phyloP scores from a whole-genome alignment of 2,797 vertebrate species.

The Agapornis canus region DNA sequence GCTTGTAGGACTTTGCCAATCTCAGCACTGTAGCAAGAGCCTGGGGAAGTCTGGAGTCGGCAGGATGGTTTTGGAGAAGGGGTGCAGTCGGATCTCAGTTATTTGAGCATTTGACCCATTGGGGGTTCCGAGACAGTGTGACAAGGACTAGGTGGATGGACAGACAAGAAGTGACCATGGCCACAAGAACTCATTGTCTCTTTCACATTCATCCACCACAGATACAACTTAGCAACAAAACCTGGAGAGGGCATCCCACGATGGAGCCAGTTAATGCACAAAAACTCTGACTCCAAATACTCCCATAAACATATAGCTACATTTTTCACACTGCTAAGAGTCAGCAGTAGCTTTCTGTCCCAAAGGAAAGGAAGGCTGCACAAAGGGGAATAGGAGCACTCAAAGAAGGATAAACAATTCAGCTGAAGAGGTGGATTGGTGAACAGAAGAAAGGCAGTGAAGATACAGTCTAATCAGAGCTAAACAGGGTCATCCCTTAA shows the following conservation, averaged over 20 bases:
- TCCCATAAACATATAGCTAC: not conserved
- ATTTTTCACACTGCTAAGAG: not conserved
- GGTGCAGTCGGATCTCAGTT: not conserved
- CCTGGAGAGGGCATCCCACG: not conserved
- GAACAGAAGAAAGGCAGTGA: not conserved
- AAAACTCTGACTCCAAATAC: not conserved
- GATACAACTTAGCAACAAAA: not conserved
- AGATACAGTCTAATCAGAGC: not conserved
- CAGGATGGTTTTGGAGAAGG: not conserved
- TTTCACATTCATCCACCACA: not conserved
- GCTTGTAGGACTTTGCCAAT: not conserved
- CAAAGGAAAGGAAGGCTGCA: not conserved
- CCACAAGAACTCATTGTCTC: not conserved
- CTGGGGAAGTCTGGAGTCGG: not conserved
- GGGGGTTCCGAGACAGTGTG: fast-evolving
- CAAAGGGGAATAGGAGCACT: not conserved
- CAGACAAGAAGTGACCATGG: not conserved
- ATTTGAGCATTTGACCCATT: not conserved
- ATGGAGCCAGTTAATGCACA: not conserved
- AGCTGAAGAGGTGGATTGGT: not conserved
- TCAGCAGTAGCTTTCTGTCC: not conserved
- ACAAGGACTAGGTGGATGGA: not conserved
- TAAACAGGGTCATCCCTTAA: not conserved
- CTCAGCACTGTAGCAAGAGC: not conserved
- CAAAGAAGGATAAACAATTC: not conserved